A percentile compares a stretch with the other conserved stretches of the same genome.
phyloP scores from a whole-genome alignment of 2,113 vertebrate genomes.

The Forbesichthys agassizii region DNA sequence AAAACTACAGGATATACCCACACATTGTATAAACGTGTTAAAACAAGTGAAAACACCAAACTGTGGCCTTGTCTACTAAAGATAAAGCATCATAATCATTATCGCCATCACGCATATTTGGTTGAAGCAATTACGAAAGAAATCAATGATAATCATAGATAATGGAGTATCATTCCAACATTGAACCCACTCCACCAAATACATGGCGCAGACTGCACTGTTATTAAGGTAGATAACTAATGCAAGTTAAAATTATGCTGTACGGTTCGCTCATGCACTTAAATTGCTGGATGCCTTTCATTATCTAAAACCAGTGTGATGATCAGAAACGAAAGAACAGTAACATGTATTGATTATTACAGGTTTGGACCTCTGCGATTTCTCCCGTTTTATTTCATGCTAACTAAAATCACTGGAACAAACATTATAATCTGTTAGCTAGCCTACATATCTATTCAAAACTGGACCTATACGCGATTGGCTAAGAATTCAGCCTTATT shows the following conservation, averaged over 20 bases:
- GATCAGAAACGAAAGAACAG: slow-evolving; percentile 30
- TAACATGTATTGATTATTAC: slow-evolving; percentile 45
- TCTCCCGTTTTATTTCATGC: slow-evolving; percentile 3
- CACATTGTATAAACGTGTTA: not conserved
- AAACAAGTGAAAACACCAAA: slow-evolving; percentile 1
- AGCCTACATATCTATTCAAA: not conserved
- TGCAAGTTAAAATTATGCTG: slow-evolving; percentile 28
- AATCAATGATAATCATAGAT: slow-evolving; percentile 61
- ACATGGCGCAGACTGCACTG: slow-evolving; percentile 31
- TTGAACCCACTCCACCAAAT: slow-evolving; percentile 26
- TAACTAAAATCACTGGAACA: not conserved
- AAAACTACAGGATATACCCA: not conserved
- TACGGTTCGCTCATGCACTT: slow-evolving; percentile 24
- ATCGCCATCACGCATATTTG: slow-evolving; percentile 52
- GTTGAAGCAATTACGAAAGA: slow-evolving; percentile 54
- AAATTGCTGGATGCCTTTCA: slow-evolving; percentile 64
- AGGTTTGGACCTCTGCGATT: slow-evolving; percentile 36
- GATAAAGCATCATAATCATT: slow-evolving; percentile 46
- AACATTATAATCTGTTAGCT: not conserved
- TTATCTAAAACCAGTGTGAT: slow-evolving; percentile 58
- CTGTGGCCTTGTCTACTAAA: slow-evolving; percentile 12
- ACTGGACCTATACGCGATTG: not conserved
- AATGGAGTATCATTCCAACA: slow-evolving; percentile 39
- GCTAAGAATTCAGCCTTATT: too few species aligned
- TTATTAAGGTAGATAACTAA: slow-evolving; percentile 40